phyloP scores from a whole-genome alignment of 2,888 invertebrate species.

The Acholoe squamosa region DNA sequence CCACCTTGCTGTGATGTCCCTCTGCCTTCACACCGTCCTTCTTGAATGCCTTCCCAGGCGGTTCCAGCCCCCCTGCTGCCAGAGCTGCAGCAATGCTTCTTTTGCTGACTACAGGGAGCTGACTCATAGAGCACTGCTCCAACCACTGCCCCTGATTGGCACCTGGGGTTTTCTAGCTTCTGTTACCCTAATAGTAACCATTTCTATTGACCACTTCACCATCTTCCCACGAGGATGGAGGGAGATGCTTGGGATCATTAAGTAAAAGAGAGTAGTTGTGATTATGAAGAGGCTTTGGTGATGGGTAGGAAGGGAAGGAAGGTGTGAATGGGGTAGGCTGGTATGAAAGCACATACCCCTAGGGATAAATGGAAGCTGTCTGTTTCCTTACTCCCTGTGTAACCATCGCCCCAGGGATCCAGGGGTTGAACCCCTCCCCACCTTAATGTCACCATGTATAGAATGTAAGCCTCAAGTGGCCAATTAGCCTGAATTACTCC shows the following conservation, averaged over 20 bases:
- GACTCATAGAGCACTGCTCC: not conserved
- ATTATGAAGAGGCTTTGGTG: not conserved
- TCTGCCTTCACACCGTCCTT: not conserved
- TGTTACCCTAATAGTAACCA: too few species aligned
- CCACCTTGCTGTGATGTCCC: not conserved
- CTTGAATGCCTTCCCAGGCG: not conserved
- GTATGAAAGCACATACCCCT: not conserved
- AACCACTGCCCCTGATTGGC: not conserved
- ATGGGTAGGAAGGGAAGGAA: not conserved
- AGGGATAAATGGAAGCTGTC: not conserved
- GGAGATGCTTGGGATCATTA: too few species aligned
- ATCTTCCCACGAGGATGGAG: slow-evolving; percentile 44
- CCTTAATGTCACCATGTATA: not conserved
- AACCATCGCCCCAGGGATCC: not conserved
- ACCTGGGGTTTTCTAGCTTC: not conserved
- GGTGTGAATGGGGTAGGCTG: not conserved
- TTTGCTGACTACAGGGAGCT: not conserved
- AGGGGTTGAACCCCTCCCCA: not conserved
- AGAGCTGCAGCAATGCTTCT: not conserved
- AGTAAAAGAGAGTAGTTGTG: not conserved
- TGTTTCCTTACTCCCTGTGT: not conserved
- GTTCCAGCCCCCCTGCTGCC: not conserved
- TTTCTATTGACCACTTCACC: slow-evolving; percentile 12
- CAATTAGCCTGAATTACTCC: slow-evolving; percentile 24
- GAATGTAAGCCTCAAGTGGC: not conserved